Evolutionary conservation across 2,113 vertebrate species (phyloP), one percentile per base, ranked within the genome.

Genomic region (Ciconia boyciana): DNA sequence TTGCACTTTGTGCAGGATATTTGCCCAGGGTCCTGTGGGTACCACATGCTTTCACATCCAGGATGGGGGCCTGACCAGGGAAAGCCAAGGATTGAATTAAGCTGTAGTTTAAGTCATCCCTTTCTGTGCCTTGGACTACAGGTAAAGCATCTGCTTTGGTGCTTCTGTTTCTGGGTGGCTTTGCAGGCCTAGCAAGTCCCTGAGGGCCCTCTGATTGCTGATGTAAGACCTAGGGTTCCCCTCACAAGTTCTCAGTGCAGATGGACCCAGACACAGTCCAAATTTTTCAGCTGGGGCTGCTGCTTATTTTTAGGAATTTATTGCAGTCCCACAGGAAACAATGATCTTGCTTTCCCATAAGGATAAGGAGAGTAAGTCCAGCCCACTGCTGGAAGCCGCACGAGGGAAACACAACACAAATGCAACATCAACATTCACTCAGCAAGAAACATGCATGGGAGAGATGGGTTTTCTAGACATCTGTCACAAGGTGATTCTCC

Each of bases 291-390:
- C 87, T 78, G 77, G 46, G 69, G 62, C 71, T 69, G 71, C 68
- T 90, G 28, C 74, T 82, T 65, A 93, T 80, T 95, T 95, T 75
- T 39, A 91, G 92, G 89, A 82, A 89, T 74, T 81, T 66, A 25
- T 28, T 87, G 76, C 14, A 43, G 24, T 78, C 84, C 76, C 76
- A 48, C 58, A 77, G 76, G 84, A 82, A 57, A 51, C 58, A 51
- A 52, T 16, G 48, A 62, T 36, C 36, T 81, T 1, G 8, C 49
- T 49, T 48, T 79, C 61, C 82, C 83, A 32, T 26, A 58, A 76
- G 65, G 77, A 46, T 46, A 77, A 71, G 34, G 25, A 62, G 49
- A 61, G 22, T 19, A 51, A 83, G n/a, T 13, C 55, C 71, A 61
- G 34, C 46, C 43, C 32, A 16, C 19, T 43, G 46, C 60, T 78